These are phyloP conservation scores for Scaptodrosophila lebanonensis DNA, from an alignment of 1,140 invertebrate genomes.

Conservation along the genomic window DNA sequence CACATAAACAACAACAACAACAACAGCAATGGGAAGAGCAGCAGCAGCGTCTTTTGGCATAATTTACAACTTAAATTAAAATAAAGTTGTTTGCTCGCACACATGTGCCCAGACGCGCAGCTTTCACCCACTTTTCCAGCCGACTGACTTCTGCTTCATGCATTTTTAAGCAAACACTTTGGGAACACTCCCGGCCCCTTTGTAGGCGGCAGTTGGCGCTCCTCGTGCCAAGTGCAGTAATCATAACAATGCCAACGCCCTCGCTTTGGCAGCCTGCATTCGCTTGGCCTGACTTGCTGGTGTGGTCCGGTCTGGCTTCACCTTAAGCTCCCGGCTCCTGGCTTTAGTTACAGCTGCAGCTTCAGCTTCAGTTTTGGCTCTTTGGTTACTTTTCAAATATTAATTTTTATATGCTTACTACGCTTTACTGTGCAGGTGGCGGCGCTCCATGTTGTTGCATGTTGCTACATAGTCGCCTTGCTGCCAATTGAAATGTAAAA, in stretches of 20 bases:
- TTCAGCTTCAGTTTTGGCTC: constrained; percentile 11
- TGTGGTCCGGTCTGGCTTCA: too few relatives aligned
- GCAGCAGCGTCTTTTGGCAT: constrained; percentile 9
- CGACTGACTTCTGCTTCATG: constrained; percentile 53
- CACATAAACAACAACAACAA: background rate
- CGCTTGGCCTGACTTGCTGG: too few relatives aligned
- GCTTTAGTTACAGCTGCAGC: background rate
- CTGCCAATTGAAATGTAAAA: constrained; percentile 71
- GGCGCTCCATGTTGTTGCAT: constrained; percentile 1
- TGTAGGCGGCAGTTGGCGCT: background rate
- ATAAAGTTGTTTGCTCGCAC: constrained; percentile 36
- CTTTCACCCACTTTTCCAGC: constrained; percentile 57
- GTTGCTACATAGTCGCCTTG: constrained; percentile 10
- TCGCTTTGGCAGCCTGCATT: background rate
- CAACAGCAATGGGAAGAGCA: background rate
- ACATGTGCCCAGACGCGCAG: constrained; percentile 2
- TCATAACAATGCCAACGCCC: constrained; percentile 46
- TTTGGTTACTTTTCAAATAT: constrained; percentile 61
- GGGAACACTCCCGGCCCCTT: too few relatives aligned
- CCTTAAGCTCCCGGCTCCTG: too few relatives aligned
- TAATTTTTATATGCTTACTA: constrained; percentile 67
- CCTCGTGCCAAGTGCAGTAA: background rate
- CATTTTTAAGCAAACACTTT: constrained; percentile 61
- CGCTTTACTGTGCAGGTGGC: constrained; percentile 13
- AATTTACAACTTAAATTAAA: constrained; percentile 59